A percentile compares a stretch with the other conserved stretches of the same genome.
These are phyloP conservation scores for Cyclopterus lumpus DNA, from an alignment of 2,797 vertebrate species.

Conservation along the genomic window DNA sequence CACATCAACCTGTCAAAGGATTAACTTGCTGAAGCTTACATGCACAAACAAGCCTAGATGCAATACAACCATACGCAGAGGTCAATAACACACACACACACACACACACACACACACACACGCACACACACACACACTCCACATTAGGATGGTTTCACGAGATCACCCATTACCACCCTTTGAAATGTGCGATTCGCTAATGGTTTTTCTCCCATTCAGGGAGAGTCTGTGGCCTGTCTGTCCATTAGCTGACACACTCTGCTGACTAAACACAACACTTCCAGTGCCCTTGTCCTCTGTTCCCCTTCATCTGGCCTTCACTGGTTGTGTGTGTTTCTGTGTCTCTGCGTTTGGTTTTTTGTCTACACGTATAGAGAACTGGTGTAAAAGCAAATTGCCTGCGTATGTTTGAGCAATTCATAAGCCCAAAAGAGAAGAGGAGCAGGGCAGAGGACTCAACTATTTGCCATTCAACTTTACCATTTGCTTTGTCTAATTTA, in stretches of 20 bases:
- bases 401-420: neutral
- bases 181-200: constrained; percentile 72
- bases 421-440: neutral
- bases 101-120: neutral
- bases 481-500: neutral
- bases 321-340: constrained; percentile 3
- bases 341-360: neutral
- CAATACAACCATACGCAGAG: constrained; percentile 22
- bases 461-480: constrained; percentile 7
- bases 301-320: constrained; percentile 13
- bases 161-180: constrained; percentile 73
- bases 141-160: constrained; percentile 57
- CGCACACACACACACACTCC: neutral
- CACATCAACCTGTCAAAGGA: neutral
- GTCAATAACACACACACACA: constrained; percentile 6
- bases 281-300: constrained; percentile 57
- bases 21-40: constrained; percentile 12
- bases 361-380: neutral
- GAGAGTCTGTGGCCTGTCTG: constrained; percentile 59
- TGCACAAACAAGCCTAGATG: neutral
- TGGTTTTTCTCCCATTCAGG: constrained; percentile 70
- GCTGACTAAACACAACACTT: constrained; percentile 79
- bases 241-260: constrained; percentile 79
- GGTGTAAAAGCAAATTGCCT: neutral
- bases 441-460: neutral